phyloP scores from a whole-genome alignment of 2,797 vertebrate genomes.

The Gymnothorax reevesii region DNA sequence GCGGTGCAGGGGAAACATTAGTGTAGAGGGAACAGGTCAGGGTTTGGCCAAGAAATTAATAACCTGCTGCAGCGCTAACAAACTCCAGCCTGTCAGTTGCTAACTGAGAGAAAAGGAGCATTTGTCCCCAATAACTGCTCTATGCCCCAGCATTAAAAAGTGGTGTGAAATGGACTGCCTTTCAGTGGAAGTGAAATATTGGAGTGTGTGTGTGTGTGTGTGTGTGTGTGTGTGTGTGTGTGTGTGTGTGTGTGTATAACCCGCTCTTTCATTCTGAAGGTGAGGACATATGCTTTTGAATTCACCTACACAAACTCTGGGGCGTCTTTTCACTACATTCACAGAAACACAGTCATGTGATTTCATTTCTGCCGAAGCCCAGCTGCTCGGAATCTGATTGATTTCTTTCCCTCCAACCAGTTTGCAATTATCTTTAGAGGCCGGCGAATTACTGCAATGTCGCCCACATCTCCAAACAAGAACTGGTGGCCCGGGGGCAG shows the following conservation, averaged over 20 bases:
- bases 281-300: not conserved
- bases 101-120: not conserved
- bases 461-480: not conserved
- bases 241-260: no score
- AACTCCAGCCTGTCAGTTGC: not conserved
- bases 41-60: not conserved
- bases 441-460: not conserved
- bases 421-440: not conserved
- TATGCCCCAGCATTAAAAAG: not conserved
- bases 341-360: not conserved
- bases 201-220: not conserved
- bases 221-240: no score
- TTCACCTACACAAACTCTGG: not conserved
- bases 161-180: not conserved
- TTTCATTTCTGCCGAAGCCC: not conserved
- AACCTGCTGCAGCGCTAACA: not conserved
- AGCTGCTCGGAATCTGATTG: not conserved
- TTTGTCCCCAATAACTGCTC: not conserved
- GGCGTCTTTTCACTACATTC: not conserved
- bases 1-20: not conserved
- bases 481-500: not conserved
- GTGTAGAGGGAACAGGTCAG: not conserved
- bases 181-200: not conserved
- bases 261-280: constrained; percentile 7
- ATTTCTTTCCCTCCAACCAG: not conserved